Base-by-base conservation (phyloP, 2,113 vertebrate genomes). In the Ptilonorhynchus violaceus region DNA sequence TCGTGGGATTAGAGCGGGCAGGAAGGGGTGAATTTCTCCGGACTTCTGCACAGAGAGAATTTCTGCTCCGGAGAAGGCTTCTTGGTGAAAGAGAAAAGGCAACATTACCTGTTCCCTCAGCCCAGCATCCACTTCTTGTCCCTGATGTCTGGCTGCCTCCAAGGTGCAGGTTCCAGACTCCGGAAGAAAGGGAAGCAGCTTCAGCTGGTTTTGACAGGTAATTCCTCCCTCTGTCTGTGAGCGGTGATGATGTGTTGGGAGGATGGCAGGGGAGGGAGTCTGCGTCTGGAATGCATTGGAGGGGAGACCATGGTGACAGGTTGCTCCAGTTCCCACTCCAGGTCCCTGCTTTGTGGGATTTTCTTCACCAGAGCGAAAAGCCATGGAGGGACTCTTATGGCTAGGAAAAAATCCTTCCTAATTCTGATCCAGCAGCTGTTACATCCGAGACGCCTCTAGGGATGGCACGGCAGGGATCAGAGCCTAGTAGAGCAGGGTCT, bases 351-450 rank as follows among this genome's bases (percentile, higher is more conserved):
- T 80, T 91, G 55, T 85, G 49, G 37, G 37, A 31, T 88, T 95
- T 95, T 44, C 67, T 89, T 95, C 60, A 89, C n/a, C 1, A 1
- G 27, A 84, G 52, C 27, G 16, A 94, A 85, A 82, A 93, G 75
- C 31, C n/a, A 9, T 39, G 27, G 88, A 63, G 46, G 18, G 39
- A 83, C 76, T 89, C 83, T 89, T 81, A 87, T 30, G 73, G 83
- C 80, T 93, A 95, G 94, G 91, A 95, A 92, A 93, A 96, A 86
- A 84, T 91, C 50, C 68, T 95, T 96, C 94, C 96, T 97, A 90
- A 96, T 96, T 96, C 85, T 95, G 88, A 94, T 68, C 80, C 41
- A 86, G 92, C 96, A 97, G 95, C 88, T 97, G 95, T 96, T 97
- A 52, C 82, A 92, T 91, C 74, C 5, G 77, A 96, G 88, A 96